Percentiles rank a stretch among this genome's conserved stretches.
These are phyloP conservation scores for Lampris incognitus DNA, from an alignment of 2,113 vertebrate genomes.

Conservation along the genomic window DNA sequence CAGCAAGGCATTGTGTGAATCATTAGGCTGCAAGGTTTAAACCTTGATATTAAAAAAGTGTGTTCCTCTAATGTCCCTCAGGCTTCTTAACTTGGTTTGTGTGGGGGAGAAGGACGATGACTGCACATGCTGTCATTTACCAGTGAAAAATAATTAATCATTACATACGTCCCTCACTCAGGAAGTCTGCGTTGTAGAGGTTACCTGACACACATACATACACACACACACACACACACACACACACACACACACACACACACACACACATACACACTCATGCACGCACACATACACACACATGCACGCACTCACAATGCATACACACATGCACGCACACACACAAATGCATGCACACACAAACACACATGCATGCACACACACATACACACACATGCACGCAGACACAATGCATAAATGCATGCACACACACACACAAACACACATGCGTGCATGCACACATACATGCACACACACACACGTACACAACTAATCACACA, in stretches of 20 bases:
- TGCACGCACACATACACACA: neutral
- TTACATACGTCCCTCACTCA: conserved; percentile 57
- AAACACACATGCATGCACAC: neutral
- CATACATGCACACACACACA: conserved; percentile 6
- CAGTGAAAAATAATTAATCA: conserved; percentile 70
- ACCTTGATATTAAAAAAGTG: conserved; percentile 32
- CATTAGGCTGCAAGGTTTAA: conserved; percentile 42
- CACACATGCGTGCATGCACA: conserved; percentile 14
- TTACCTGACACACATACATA: neutral
- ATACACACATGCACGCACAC: neutral
- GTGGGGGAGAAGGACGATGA: conserved; percentile 38
- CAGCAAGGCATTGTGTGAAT: conserved; percentile 24
- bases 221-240: conserved; percentile 4
- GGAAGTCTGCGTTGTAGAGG: conserved; percentile 27
- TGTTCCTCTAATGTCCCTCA: conserved; percentile 54
- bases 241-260: neutral
- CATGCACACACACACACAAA: neutral
- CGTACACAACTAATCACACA: conserved; percentile 9
- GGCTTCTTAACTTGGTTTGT: conserved; percentile 60
- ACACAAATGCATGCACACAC: neutral
- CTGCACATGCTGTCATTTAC: conserved; percentile 56
- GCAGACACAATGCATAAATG: neutral
- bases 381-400: neutral
- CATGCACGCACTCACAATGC: neutral
- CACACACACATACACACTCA: neutral